phyloP scores from a whole-genome alignment of 92 coral and sea anemone species.

The Porites cylindrica region DNA sequence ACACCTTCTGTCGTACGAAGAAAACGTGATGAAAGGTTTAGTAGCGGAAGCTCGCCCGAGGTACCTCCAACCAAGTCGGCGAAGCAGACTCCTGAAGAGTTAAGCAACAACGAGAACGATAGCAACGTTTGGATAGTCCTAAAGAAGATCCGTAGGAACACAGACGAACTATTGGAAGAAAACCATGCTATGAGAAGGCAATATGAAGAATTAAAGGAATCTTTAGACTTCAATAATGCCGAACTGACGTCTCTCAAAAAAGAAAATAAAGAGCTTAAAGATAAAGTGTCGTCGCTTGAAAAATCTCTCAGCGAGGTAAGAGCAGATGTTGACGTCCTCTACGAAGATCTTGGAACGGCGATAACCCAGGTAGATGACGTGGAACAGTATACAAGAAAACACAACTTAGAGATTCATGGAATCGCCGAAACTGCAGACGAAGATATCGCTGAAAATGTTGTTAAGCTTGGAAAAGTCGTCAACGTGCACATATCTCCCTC shows the following conservation, averaged over 20 bases:
- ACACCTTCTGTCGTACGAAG: no score
- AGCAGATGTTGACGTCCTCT: not conserved
- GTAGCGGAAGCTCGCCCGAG: no score
- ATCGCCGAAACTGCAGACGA: not conserved
- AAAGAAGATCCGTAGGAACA: constrained; percentile 8
- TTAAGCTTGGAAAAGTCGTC: constrained; percentile 28
- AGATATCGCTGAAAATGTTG: not conserved
- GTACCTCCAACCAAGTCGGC: no score
- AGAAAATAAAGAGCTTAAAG: not conserved
- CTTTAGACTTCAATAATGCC: constrained; percentile 1
- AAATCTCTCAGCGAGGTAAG: not conserved
- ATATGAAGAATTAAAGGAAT: constrained; percentile 11
- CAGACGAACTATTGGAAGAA: constrained; percentile 10
- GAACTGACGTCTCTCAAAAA: not conserved
- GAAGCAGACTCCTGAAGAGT: no score
- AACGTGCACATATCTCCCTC: not conserved
- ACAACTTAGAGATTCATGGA: constrained; percentile 18
- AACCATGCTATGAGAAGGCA: constrained; percentile 13
- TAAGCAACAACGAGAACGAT: no score
- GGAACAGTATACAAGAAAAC: not conserved
- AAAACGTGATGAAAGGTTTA: no score
- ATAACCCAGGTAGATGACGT: constrained; percentile 9
- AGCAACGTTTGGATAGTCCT: not conserved
- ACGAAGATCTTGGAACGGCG: constrained; percentile 11
- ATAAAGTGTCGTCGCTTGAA: not conserved